Evolutionary conservation across 2,797 vertebrate genomes (phyloP), one percentile per base, ranked within the genome.

Genomic region (Myiotriccus ornatus): DNA sequence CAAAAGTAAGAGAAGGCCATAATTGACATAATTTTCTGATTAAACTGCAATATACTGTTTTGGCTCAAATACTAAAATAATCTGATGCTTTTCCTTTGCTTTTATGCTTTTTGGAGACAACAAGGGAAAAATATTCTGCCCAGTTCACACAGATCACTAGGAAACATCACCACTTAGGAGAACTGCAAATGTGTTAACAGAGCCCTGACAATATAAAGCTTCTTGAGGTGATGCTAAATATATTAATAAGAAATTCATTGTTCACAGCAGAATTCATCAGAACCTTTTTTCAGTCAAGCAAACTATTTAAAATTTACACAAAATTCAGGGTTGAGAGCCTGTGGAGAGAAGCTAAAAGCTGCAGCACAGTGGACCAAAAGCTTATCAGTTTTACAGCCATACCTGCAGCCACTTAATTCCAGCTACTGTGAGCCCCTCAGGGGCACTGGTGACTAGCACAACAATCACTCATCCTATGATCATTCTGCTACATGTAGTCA

Each of bases 401-500:
- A 70, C 32, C 39, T 65, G 34, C 20, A 55, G 25, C 17, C 27
- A 23, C 64, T 59, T 56, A 14, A 21, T 83, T 63, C 14, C 47
- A 43, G n/a, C 37, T 69, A 17, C 70, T 39, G 8, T 39, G 67
- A 39, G 43, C 28, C 39, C 28, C 69, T 44, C 32, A 5, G 47
- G 41, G 35, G 13, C 74, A 14, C 30, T 14, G 22, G 17, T 10
- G 69, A 6, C 34, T 19, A 25, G 22, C 24, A 17, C 1, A 7
- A n/a, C 44, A 8, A 2, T 21, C 24, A 1, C 18, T 7, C 53
- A 37, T 14, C 46, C 56, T 2, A 7, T 2, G 1, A 11, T 25
- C 3, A 0, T 46, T 18, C 47, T 47, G 25, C 37, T 56, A 3
- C 4, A 0, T 6, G 30, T 2, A 2, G 27, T 39, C 44, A 43